Base-by-base conservation (phyloP, 2,797 vertebrate genomes). In the Amphiprion clarkii region DNA sequence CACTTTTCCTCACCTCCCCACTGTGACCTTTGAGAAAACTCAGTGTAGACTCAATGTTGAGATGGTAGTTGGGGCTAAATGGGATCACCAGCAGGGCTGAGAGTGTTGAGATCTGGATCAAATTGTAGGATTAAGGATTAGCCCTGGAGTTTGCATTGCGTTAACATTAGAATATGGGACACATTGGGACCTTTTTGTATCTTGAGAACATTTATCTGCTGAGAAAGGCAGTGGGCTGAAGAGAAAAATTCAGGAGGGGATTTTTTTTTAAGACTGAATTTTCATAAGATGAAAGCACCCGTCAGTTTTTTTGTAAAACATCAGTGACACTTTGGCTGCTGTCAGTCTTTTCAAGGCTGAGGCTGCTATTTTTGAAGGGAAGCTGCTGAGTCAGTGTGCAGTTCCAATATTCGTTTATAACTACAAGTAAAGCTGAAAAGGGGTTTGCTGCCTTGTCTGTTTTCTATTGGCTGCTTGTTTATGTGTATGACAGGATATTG, bases 101-200 rank as follows among this genome's bases (percentile, higher is more conserved):
- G 42, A 49, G 57, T 72, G 49, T n/a, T 4, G 53, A 79, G 81
- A 88, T 82, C 77, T 51, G 88, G 84, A 85, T 88, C 82, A 88
- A 66, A 86, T 57, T 59, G 76, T 52, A 39, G 87, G 84, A 87
- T 88, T 91, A 86, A 55, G 79, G 87, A 90, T 89, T 83, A 86
- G 65, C 54, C 69, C 51, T 70, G 27, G 39, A 75, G 78, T 84
- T 81, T 83, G 83, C 62, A 56, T 78, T 44, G 51, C 71, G 75
- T 70, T 78, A 76, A 62, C 51, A 29, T 63, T 19, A 59, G 16
- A 29, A 73, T 68, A 74, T 19, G 65, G 36, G 59, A 74, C 67
- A 21, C 42, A 7, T 19, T 27, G 46, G 65, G 7, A 17, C 4
- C 1, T 2, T 16, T 66, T 49, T 70, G 29, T 60, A 7, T 68